Percentiles rank a stretch among this genome's conserved stretches.
phyloP scores from a whole-genome alignment of 2,888 invertebrate genomes.

The Cabera pusaria region DNA sequence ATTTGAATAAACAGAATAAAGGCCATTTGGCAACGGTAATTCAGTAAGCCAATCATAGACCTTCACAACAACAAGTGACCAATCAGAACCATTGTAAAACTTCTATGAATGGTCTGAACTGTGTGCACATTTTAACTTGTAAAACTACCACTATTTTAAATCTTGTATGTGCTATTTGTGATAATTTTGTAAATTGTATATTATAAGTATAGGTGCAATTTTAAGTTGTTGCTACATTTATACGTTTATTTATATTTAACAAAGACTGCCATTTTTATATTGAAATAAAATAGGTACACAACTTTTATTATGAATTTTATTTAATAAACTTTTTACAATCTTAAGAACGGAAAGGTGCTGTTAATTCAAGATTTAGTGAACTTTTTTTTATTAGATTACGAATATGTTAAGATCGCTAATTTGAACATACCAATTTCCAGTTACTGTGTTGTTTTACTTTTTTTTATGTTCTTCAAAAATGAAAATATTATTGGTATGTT shows the following conservation, averaged over 20 bases:
- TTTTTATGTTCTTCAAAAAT: too few species aligned
- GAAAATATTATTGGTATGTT: constrained; percentile 24
- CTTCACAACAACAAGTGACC: too few species aligned
- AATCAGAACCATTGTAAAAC: too few species aligned
- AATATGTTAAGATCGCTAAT: constrained; percentile 13
- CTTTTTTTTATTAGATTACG: constrained; percentile 31
- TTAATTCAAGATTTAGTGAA: constrained; percentile 57
- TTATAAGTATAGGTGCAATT: constrained; percentile 14
- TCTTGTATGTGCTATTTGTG: constrained; percentile 6
- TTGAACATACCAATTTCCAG: constrained; percentile 25
- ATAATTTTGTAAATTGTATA: constrained; percentile 19
- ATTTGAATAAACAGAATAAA: not conserved
- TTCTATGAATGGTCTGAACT: not conserved
- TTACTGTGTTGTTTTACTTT: too few species aligned
- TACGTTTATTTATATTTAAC: constrained; percentile 25
- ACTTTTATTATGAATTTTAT: constrained; percentile 61
- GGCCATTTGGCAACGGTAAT: too few species aligned
- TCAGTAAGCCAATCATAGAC: too few species aligned
- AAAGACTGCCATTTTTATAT: constrained; percentile 59
- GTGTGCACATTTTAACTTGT: not conserved
- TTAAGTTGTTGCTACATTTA: constrained; percentile 29
- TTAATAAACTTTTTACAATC: constrained; percentile 69
- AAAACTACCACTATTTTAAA: constrained; percentile 1
- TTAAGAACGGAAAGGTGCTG: constrained; percentile 61
- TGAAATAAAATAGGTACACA: constrained; percentile 55